Conservation (phyloP, 2,888 invertebrate species). For the Limenitis camilla region DNA sequence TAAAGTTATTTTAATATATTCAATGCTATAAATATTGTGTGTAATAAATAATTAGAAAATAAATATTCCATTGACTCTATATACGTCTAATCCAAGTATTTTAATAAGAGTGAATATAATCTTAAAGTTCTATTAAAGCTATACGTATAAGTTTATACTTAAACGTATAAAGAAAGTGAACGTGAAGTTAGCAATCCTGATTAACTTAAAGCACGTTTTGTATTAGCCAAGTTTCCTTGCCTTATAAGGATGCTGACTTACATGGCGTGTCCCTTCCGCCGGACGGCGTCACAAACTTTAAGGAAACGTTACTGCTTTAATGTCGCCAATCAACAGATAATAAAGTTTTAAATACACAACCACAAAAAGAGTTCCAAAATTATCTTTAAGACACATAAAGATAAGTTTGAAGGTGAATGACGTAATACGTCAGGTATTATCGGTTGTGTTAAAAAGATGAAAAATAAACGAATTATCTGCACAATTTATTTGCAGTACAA, state of each 20-base stretch:
- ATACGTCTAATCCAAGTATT: no score
- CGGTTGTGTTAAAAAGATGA: neutral
- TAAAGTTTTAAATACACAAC: neutral
- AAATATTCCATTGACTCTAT: neutral
- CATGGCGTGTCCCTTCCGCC: constrained; percentile 54
- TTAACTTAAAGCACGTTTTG: constrained; percentile 34
- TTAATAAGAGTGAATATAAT: no score
- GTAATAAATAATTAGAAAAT: neutral
- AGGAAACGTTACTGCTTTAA: constrained; percentile 19
- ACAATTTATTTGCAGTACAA: constrained; percentile 1
- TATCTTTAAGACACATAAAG: neutral
- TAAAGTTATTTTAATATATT: constrained; percentile 5
- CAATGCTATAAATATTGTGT: neutral
- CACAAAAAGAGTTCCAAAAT: neutral
- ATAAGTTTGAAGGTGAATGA: no score
- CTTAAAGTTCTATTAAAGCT: no score
- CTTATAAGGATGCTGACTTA: constrained; percentile 39
- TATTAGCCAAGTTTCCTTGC: constrained; percentile 42
- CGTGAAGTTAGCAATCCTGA: constrained; percentile 38
- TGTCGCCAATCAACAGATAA: constrained; percentile 1
- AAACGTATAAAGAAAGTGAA: constrained; percentile 36
- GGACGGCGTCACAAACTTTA: constrained; percentile 28
- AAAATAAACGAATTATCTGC: neutral
- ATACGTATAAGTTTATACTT: neutral
- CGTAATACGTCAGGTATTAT: no score